Percentiles rank a stretch among this genome's conserved stretches.
These are phyloP conservation scores for Neotoxoptera formosana DNA, from an alignment of 1,140 invertebrate genomes.

Conservation along the genomic window DNA sequence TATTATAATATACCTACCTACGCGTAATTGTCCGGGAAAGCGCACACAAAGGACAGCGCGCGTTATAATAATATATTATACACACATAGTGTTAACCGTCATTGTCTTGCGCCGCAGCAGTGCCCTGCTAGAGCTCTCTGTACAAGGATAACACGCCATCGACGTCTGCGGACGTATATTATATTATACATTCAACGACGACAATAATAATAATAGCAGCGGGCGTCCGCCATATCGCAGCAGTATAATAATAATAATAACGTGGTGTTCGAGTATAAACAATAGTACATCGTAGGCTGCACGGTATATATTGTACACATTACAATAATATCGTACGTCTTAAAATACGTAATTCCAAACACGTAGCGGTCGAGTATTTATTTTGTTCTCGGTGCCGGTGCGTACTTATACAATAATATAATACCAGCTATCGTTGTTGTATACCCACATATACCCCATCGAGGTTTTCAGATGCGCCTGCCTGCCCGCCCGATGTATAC, in stretches of 20 bases:
- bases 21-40: neutral
- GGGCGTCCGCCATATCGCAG: too few species aligned
- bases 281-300: neutral
- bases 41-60: neutral
- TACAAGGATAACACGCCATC: conserved; percentile 8
- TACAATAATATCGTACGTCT: neutral
- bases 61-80: neutral
- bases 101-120: too few species aligned
- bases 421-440: too few species aligned
- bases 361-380: neutral
- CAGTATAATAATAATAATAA: too few species aligned
- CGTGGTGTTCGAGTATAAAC: too few species aligned
- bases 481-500: too few species aligned
- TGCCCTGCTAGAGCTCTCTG: neutral
- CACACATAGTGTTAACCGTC: neutral
- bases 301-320: neutral
- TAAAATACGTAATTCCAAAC: neutral
- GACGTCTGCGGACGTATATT: neutral
- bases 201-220: conserved; percentile 10
- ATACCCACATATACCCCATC: too few species aligned
- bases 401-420: too few species aligned
- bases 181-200: neutral
- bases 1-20: neutral
- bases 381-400: neutral
- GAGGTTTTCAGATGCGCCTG: too few species aligned